phyloP scores from a whole-genome alignment of 53 echinoderm and acorn worm species.

The Paracentrotus lividus region DNA sequence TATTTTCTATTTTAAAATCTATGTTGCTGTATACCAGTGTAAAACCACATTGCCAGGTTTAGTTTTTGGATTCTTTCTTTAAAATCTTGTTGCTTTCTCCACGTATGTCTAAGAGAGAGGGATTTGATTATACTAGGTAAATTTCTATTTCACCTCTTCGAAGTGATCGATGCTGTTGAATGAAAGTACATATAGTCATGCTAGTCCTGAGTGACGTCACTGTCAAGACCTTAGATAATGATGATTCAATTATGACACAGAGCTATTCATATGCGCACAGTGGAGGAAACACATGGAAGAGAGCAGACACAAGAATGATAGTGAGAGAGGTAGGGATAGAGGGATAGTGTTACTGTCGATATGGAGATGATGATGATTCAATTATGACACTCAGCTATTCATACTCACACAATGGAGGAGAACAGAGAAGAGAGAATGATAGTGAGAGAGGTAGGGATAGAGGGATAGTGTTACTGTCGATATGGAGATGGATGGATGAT shows the following conservation, averaged over 20 bases:
- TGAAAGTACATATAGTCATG: slow-evolving; percentile 26
- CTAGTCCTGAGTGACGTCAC: slow-evolving; percentile 4
- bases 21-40: too few relatives aligned
- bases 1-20: too few relatives aligned
- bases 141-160: slow-evolving; percentile 13
- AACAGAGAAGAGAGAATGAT: too few relatives aligned
- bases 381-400: slow-evolving; percentile 46
- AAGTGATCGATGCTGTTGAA: background rate
- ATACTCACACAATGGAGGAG: background rate
- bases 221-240: slow-evolving; percentile 21
- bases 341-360: background rate
- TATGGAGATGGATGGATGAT: slow-evolving; percentile 22
- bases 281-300: too few relatives aligned
- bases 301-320: too few relatives aligned
- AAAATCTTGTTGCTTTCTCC: too few relatives aligned
- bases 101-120: background rate
- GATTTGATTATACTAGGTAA: slow-evolving; percentile 36
- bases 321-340: background rate
- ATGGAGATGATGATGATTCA: slow-evolving; percentile 38
- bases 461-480: background rate
- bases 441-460: background rate
- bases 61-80: too few relatives aligned
- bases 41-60: too few relatives aligned
- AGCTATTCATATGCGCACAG: slow-evolving; percentile 1
- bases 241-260: slow-evolving; percentile 66